These are phyloP conservation scores for Nomada ruficornis DNA, from an alignment of 2,888 invertebrate genomes.

Conservation along the genomic window DNA sequence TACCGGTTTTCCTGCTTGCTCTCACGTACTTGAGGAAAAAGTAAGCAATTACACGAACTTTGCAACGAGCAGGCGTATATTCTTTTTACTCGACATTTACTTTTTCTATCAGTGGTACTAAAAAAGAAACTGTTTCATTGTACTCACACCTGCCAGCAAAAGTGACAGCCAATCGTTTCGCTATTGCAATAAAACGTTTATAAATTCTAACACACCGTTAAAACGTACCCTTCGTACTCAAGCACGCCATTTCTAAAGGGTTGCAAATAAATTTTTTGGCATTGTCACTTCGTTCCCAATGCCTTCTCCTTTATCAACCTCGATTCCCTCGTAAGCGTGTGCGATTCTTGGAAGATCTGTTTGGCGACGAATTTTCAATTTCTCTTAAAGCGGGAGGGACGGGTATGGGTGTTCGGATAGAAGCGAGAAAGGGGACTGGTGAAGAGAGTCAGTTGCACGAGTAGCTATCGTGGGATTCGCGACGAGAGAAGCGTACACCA, in stretches of 20 bases:
- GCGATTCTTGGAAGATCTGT: neutral
- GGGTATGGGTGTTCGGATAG: neutral
- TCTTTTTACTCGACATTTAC: neutral
- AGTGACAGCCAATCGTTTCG: too few relatives aligned
- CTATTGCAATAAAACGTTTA: too few relatives aligned
- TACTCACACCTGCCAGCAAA: too few relatives aligned
- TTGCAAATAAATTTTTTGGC: too few relatives aligned
- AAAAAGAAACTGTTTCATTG: too few relatives aligned
- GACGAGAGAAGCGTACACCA: slow-evolving; percentile 56
- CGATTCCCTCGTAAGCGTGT: neutral
- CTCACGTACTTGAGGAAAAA: slow-evolving; percentile 2
- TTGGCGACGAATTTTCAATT: slow-evolving; percentile 2
- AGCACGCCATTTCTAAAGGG: too few relatives aligned
- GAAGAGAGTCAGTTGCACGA: slow-evolving; percentile 37
- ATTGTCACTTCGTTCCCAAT: neutral
- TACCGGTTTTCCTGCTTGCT: slow-evolving; percentile 15
- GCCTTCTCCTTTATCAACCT: neutral
- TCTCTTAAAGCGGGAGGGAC: neutral
- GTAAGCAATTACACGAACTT: slow-evolving; percentile 1
- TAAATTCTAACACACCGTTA: too few relatives aligned
- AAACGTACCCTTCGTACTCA: too few relatives aligned
- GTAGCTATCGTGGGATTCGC: slow-evolving; percentile 58
- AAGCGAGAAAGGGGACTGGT: neutral
- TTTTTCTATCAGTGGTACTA: neutral
- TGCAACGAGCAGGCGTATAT: neutral